Conservation (phyloP, 2,888 invertebrate species). For the Drosophila neotestacea region DNA sequence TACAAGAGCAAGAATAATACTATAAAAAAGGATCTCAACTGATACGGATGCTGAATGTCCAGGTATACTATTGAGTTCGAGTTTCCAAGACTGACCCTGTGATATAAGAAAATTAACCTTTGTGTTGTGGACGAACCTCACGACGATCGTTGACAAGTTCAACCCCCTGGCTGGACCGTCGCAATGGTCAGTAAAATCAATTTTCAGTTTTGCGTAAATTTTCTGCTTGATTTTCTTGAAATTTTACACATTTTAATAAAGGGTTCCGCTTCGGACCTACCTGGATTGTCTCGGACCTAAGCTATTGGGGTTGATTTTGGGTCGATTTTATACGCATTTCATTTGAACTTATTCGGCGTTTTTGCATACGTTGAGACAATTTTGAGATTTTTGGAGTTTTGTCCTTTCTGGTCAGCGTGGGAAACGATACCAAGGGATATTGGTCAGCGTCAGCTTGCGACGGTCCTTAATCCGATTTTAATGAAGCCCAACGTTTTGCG, state of each 20-base stretch:
- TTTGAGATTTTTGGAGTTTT: conserved; percentile 45
- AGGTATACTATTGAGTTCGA: conserved; percentile 56
- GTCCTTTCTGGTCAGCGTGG: conserved; percentile 76
- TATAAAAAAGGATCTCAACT: conserved; percentile 17
- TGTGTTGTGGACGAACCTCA: conserved; percentile 34
- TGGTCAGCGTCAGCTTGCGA: conserved; percentile 61
- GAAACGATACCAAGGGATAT: conserved; percentile 64
- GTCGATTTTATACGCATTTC: conserved; percentile 70
- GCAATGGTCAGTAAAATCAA: conserved; percentile 47
- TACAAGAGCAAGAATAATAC: conserved; percentile 21
- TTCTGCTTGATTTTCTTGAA: conserved; percentile 74
- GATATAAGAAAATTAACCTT: conserved; percentile 75
- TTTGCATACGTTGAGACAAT: conserved; percentile 61
- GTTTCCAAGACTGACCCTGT: conserved; percentile 68
- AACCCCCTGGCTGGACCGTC: conserved; percentile 47
- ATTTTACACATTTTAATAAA: conserved; percentile 61
- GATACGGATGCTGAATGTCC: conserved; percentile 32
- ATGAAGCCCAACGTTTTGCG: conserved; percentile 85
- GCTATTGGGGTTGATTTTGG: conserved; percentile 61
- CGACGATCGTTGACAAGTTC: conserved; percentile 60
- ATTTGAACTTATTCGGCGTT: conserved; percentile 53
- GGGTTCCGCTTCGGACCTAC: conserved; percentile 50
- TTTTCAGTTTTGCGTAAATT: conserved; percentile 63
- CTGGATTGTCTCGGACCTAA: conserved; percentile 27
- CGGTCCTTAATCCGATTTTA: conserved; percentile 84